A percentile compares a stretch with the other conserved stretches of the same genome.
These are phyloP conservation scores for Ommatoiulus sabulosus DNA, from an alignment of 2,888 invertebrate species.

Conservation along the genomic window DNA sequence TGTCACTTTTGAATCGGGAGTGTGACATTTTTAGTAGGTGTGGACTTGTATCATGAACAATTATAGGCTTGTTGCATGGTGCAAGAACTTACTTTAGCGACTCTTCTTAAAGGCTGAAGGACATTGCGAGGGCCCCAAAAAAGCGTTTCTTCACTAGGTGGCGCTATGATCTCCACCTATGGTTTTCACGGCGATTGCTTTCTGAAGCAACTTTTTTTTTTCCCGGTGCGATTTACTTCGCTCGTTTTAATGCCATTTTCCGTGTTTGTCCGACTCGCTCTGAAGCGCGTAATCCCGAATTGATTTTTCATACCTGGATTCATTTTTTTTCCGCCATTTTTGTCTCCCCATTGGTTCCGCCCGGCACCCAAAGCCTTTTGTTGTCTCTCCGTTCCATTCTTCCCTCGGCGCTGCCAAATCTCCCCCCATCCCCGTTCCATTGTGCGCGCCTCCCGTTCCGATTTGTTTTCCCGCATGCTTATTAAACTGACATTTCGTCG, in stretches of 20 bases:
- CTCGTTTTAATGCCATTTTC: constrained; percentile 22
- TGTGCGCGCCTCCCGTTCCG: constrained; percentile 7
- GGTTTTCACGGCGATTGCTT: background rate
- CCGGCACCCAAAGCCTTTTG: constrained; percentile 3
- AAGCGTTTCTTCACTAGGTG: no score
- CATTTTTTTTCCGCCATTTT: background rate
- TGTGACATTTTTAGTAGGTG: no score
- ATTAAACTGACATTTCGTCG: constrained; percentile 43
- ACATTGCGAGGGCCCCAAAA: no score
- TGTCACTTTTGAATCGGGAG: no score
- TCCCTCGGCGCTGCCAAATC: background rate
- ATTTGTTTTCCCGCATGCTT: constrained; percentile 24
- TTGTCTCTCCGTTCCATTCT: constrained; percentile 13
- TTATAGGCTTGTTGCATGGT: no score
- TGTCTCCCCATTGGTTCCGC: constrained; percentile 34
- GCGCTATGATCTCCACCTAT: background rate
- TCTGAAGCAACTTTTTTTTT: background rate
- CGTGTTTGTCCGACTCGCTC: background rate
- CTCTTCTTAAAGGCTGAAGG: no score
- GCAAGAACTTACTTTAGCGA: no score
- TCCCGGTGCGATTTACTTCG: background rate
- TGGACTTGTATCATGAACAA: no score
- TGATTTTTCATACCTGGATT: background rate
- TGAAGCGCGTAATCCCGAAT: background rate
- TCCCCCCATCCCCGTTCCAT: background rate